These are phyloP conservation scores for Drosophila pseudotalamancana DNA, from an alignment of 2,888 invertebrate species.

Conservation along the genomic window DNA sequence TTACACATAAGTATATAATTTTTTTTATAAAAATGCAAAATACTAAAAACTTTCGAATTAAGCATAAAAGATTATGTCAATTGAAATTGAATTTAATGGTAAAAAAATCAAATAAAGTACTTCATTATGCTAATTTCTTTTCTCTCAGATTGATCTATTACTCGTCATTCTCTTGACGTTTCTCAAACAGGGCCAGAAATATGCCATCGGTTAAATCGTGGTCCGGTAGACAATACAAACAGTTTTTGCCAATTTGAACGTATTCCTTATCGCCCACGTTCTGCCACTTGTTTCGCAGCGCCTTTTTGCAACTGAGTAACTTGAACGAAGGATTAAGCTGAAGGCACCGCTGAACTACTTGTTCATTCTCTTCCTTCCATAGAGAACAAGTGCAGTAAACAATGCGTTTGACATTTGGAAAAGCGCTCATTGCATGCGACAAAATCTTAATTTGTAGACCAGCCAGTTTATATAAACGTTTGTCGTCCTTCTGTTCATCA, in stretches of 20 bases:
- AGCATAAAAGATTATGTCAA: conserved; percentile 19
- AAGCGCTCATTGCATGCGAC: conserved; percentile 92
- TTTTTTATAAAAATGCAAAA: conserved; percentile 31
- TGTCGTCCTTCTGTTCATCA: conserved; percentile 85
- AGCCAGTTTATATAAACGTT: conserved; percentile 88
- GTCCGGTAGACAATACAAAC: conserved; percentile 91
- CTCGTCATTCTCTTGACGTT: conserved; percentile 63
- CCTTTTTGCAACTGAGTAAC: conserved; percentile 87
- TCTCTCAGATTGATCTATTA: conserved; percentile 9
- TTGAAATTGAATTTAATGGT: conserved; percentile 37
- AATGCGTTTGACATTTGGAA: conserved; percentile 92
- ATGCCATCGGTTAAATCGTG: conserved; percentile 95
- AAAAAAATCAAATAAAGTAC: conserved; percentile 56
- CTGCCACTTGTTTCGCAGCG: conserved; percentile 88
- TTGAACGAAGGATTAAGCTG: conserved; percentile 86
- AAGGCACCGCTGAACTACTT: conserved; percentile 86
- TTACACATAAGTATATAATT: conserved; percentile 25
- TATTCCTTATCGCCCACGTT: conserved; percentile 88
- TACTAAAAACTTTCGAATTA: conserved; percentile 24
- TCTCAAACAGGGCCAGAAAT: conserved; percentile 96
- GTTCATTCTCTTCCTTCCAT: conserved; percentile 95
- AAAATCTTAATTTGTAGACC: conserved; percentile 93
- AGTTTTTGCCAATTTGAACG: conserved; percentile 88
- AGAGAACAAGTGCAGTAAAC: conserved; percentile 99
- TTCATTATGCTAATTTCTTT: not conserved